Evolutionary conservation across 35 echinoderm and acorn worm genomes (phyloP).

Genomic region (Chiridota heheva): DNA sequence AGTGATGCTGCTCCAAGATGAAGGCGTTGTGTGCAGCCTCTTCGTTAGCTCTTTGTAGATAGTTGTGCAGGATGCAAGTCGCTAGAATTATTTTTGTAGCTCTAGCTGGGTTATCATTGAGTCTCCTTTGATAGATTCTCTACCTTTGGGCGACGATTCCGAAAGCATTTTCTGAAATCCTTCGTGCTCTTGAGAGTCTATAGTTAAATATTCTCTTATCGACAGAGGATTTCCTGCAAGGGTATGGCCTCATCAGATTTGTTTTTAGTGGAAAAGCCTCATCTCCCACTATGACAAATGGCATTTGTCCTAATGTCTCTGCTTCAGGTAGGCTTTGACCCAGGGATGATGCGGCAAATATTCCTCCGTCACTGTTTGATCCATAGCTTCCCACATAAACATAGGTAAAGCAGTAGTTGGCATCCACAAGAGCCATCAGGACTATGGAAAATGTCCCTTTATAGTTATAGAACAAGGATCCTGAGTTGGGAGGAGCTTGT

Average conservation of each 20-base stretch:
- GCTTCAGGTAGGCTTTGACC: conserved; percentile 3
- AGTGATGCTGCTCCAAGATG: too few relatives aligned
- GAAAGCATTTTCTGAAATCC: conserved; percentile 32
- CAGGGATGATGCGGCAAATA: conserved; percentile 41
- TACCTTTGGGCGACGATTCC: conserved; percentile 39
- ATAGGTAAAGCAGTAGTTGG: conserved; percentile 52
- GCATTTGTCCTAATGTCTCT: conserved; percentile 7
- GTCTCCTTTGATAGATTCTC: conserved; percentile 27
- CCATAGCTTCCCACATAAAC: conserved; percentile 66
- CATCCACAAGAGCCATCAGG: conserved; percentile 48
- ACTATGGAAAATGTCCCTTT: conserved; percentile 47
- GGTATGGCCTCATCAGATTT: conserved; percentile 20
- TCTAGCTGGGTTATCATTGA: too few relatives aligned
- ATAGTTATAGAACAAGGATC: conserved; percentile 52
- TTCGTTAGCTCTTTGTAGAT: too few relatives aligned
- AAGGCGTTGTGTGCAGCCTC: too few relatives aligned
- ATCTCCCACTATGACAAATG: conserved; percentile 27
- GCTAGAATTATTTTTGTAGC: too few relatives aligned
- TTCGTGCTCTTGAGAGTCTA: conserved; percentile 19
- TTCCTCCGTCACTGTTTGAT: conserved; percentile 36
- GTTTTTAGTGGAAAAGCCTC: not conserved
- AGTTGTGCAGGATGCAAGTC: too few relatives aligned
- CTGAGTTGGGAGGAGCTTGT: conserved; percentile 40
- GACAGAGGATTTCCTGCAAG: not conserved
- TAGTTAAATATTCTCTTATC: conserved; percentile 34